Percentiles rank a stretch among this genome's conserved stretches.
These are phyloP conservation scores for Chymomyza fuscimana DNA, from an alignment of 2,888 invertebrate species.

Conservation along the genomic window DNA sequence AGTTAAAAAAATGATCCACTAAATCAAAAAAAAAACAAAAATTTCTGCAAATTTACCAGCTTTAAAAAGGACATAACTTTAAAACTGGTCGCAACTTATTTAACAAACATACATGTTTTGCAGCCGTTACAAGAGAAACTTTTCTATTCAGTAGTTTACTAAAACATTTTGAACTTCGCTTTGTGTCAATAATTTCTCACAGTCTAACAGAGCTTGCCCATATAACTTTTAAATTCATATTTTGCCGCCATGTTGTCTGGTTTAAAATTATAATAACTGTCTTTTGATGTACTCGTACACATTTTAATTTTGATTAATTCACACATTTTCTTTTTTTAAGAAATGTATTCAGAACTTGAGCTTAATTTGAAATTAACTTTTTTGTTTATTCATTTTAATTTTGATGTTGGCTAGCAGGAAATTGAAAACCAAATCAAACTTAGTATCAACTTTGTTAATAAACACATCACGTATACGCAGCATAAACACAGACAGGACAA, in stretches of 20 bases:
- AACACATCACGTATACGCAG: conserved; percentile 67
- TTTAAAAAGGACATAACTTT: no score
- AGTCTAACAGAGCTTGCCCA: neutral
- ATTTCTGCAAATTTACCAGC: no score
- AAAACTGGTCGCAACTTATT: no score
- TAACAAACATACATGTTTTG: no score
- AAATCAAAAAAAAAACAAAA: no score
- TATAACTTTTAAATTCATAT: neutral
- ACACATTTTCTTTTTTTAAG: neutral
- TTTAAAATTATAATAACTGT: neutral
- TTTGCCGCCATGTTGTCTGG: neutral
- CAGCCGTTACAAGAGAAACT: no score
- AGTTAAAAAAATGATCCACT: no score
- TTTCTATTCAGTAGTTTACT: no score
- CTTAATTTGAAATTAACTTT: conserved; percentile 4
- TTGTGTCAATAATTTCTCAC: neutral
- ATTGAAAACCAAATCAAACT: conserved; percentile 64
- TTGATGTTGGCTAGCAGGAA: conserved; percentile 42
- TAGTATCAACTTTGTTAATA: conserved; percentile 46
- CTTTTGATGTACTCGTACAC: neutral
- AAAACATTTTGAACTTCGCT: no score
- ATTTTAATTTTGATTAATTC: neutral
- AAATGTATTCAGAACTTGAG: neutral
- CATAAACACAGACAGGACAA: conserved; percentile 24
- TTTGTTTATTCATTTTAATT: neutral